Conservation (phyloP, 2,888 invertebrate genomes). For the Leptarthrus brevirostris region DNA sequence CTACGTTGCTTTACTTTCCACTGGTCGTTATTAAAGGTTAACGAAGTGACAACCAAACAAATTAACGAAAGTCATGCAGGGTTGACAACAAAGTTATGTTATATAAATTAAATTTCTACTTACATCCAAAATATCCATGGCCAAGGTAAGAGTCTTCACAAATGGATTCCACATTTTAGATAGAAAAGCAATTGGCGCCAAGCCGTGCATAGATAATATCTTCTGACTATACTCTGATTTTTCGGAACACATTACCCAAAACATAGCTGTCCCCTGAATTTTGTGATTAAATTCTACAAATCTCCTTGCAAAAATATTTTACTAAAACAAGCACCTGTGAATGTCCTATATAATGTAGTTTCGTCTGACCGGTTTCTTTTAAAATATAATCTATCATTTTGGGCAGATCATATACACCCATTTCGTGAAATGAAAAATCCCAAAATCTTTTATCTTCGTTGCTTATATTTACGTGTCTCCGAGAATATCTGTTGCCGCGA, state of each 20-base stretch:
- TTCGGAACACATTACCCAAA: constrained; percentile 70
- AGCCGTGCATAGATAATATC: constrained; percentile 69
- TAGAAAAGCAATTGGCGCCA: constrained; percentile 72
- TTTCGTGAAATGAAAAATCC: constrained; percentile 68
- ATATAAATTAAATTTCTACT: too few species aligned
- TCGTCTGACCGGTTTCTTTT: constrained; percentile 63
- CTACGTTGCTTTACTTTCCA: too few species aligned
- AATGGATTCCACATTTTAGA: constrained; percentile 67
- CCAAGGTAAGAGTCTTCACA: constrained; percentile 63
- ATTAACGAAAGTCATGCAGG: too few species aligned
- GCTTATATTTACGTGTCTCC: constrained; percentile 50
- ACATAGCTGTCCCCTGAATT: constrained; percentile 70
- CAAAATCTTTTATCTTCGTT: constrained; percentile 59
- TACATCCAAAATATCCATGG: constrained; percentile 65
- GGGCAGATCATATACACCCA: constrained; percentile 70
- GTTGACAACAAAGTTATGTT: too few species aligned
- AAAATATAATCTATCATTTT: constrained; percentile 69
- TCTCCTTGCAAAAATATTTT: background rate
- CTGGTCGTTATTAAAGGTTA: too few species aligned
- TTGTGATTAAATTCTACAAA: background rate
- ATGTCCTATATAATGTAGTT: constrained; percentile 71
- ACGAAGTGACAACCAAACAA: too few species aligned
- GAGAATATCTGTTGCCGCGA: constrained; percentile 56
- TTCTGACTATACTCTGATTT: constrained; percentile 70
- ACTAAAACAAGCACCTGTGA: constrained; percentile 62